A percentile compares a stretch with the other conserved stretches of the same genome.
Evolutionary conservation across 1,140 invertebrate genomes (phyloP).

Genomic region (Doryteuthis pealeii): DNA sequence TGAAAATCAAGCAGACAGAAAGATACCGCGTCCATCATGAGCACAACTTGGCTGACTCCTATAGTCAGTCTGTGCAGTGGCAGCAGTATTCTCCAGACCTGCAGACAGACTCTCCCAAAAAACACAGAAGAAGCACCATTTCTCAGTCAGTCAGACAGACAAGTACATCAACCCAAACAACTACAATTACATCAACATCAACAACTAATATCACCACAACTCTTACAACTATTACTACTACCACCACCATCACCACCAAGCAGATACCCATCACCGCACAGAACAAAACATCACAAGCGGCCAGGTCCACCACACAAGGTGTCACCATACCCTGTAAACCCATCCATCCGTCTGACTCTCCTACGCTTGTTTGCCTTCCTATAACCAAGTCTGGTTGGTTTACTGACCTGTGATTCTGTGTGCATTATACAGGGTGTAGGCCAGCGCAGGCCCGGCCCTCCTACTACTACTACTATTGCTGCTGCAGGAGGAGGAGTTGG

Average conservation of each 20-base stretch:
- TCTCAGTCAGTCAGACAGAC: neutral
- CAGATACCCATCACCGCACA: conserved; percentile 5
- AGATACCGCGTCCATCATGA: neutral
- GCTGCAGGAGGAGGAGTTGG: conserved; percentile 3
- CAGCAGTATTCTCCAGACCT: conserved; percentile 1
- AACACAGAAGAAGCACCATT: conserved; percentile 1
- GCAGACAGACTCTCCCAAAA: neutral
- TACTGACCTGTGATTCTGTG: conserved; percentile 13
- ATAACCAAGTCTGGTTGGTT: conserved; percentile 7
- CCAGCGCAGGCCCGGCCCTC: conserved; percentile 2
- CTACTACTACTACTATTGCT: conserved; percentile 2
- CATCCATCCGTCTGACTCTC: conserved; percentile 3
- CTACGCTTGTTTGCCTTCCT: conserved; percentile 8
- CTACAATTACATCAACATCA: neutral
- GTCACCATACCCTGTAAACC: neutral
- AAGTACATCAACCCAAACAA: neutral
- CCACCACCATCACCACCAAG: conserved; percentile 3
- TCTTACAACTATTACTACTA: neutral
- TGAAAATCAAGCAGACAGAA: neutral
- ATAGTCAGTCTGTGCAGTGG: neutral
- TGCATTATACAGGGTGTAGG: conserved; percentile 16
- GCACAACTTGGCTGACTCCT: neutral
- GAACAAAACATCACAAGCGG: conserved; percentile 3
- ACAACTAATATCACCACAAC: neutral
- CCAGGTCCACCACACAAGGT: conserved; percentile 7